These are phyloP conservation scores for Lipophrys pholis DNA, from an alignment of 2,113 vertebrate genomes.

Conservation along the genomic window DNA sequence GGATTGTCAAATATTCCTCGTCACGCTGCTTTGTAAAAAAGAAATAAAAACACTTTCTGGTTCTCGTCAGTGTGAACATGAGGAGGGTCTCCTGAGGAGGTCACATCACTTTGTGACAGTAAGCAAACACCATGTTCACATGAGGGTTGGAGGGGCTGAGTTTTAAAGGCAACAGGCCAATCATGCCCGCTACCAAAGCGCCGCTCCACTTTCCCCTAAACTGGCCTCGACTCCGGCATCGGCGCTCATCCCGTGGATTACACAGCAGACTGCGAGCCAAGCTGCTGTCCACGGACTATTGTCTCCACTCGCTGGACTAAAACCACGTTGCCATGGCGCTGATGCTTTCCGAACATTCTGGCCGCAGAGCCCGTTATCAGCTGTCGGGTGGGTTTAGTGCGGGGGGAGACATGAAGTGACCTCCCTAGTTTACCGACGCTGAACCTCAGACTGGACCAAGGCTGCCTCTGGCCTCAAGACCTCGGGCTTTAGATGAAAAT, in stretches of 20 bases:
- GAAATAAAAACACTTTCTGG: conserved; percentile 19
- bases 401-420: conserved; percentile 14
- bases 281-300: conserved; percentile 59
- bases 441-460: neutral
- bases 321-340: conserved; percentile 60
- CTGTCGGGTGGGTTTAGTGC: conserved; percentile 42
- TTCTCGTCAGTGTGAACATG: neutral
- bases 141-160: conserved; percentile 6
- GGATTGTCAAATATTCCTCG: neutral
- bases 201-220: neutral
- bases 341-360: conserved; percentile 69
- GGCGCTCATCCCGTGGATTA: conserved; percentile 63
- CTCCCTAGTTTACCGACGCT: conserved; percentile 25
- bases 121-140: conserved; percentile 56
- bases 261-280: conserved; percentile 43
- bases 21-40: neutral
- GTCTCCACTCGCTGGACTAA: conserved; percentile 56
- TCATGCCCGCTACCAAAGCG: conserved; percentile 5
- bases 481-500: conserved; percentile 42
- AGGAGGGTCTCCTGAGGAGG: neutral
- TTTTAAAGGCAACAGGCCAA: conserved; percentile 25
- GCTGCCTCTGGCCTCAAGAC: neutral
- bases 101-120: conserved; percentile 32
- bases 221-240: conserved; percentile 50
- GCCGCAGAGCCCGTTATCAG: conserved; percentile 49